phyloP scores from a whole-genome alignment of 2,113 vertebrate species.

The Trichechus manatus region DNA sequence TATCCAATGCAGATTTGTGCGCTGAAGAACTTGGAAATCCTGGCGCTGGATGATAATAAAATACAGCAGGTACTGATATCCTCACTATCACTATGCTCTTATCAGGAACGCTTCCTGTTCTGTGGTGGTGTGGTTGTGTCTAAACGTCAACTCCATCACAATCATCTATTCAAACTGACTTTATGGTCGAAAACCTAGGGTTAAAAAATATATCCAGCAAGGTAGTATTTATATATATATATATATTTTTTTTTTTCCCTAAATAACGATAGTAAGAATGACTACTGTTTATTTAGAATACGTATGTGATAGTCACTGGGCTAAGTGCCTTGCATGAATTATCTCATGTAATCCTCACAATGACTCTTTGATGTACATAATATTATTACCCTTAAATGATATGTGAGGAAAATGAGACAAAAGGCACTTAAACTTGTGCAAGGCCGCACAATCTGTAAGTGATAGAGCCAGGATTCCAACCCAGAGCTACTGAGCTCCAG shows the following conservation, averaged over 20 bases:
- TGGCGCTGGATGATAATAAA: constrained; percentile 85
- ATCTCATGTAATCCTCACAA: not conserved
- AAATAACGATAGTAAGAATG: not conserved
- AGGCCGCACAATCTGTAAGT: not conserved
- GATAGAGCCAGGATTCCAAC: not conserved
- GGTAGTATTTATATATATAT: not conserved
- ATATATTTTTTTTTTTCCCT: not conserved
- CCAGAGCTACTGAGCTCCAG: not conserved
- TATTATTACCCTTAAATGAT: not conserved
- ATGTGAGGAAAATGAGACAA: not conserved
- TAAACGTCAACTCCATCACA: not conserved
- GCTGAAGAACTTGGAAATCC: constrained; percentile 80
- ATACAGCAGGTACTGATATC: constrained; percentile 80
- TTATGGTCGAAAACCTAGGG: not conserved
- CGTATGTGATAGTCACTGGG: not conserved
- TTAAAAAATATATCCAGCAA: not conserved
- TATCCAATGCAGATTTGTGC: constrained; percentile 69
- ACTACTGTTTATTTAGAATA: not conserved
- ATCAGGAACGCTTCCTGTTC: too few relatives aligned
- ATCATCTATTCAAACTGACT: not conserved
- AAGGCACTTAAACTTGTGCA: not conserved
- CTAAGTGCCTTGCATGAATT: not conserved
- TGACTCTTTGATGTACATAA: not conserved
- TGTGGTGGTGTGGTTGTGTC: not conserved
- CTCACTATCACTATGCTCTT: not conserved